A percentile compares a stretch with the other conserved stretches of the same genome.
Conservation (phyloP, 2,113 vertebrate genomes). For the Agelaius tricolor region DNA sequence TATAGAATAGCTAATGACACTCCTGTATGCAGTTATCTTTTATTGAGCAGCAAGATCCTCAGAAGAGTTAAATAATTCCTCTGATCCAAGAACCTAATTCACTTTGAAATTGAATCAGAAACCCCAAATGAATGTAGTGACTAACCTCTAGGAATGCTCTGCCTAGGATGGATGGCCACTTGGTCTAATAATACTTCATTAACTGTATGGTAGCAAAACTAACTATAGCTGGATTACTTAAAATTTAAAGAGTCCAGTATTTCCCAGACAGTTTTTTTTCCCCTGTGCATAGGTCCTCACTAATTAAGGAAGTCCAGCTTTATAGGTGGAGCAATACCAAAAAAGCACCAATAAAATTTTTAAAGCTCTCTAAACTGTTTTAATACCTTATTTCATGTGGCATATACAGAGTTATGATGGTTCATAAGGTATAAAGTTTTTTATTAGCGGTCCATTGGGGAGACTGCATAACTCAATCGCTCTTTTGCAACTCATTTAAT, state of each 20-base stretch:
- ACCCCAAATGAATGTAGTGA: neutral
- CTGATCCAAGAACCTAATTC: neutral
- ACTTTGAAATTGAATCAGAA: neutral
- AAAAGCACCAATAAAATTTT: constrained; percentile 55
- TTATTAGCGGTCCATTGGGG: constrained; percentile 42
- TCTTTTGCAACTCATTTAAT: constrained; percentile 46
- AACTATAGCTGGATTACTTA: neutral
- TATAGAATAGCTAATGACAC: neutral
- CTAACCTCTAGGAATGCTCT: neutral
- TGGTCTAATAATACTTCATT: neutral
- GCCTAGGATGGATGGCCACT: neutral
- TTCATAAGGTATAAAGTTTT: constrained; percentile 58
- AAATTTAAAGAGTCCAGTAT: neutral
- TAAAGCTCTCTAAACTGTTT: constrained; percentile 61
- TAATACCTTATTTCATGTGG: constrained; percentile 58
- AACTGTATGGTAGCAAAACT: neutral
- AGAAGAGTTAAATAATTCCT: neutral
- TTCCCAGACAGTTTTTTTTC: neutral
- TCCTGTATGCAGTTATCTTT: neutral
- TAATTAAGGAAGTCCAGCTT: constrained; percentile 54
- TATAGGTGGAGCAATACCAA: constrained; percentile 39
- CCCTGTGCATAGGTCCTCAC: neutral
- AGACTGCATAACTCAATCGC: constrained; percentile 14
- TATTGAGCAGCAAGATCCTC: neutral
- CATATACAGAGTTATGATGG: constrained; percentile 46